Percentiles rank a stretch among this genome's conserved stretches.
These are phyloP conservation scores for Uloborus plumipes DNA, from an alignment of 2,888 invertebrate species.

Conservation along the genomic window DNA sequence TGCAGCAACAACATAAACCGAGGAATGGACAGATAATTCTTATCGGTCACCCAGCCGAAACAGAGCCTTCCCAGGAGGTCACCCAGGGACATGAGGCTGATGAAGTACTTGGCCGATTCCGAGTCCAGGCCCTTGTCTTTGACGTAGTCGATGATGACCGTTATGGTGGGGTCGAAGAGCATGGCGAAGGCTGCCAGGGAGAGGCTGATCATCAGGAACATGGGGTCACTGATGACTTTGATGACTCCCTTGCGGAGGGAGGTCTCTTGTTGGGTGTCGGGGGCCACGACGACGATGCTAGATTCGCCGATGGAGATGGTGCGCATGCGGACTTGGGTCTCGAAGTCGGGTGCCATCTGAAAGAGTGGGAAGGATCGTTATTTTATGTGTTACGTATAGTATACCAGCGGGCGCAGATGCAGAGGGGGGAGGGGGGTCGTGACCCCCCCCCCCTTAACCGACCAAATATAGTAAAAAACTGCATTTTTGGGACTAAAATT, in stretches of 20 bases:
- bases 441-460: too few species aligned
- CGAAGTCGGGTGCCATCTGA: too few species aligned
- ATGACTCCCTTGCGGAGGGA: conserved; percentile 18
- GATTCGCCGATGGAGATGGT: conserved; percentile 36
- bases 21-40: conserved; percentile 25
- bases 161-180: conserved; percentile 37
- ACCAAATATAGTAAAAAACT: too few species aligned
- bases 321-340: conserved; percentile 1
- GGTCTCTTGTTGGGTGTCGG: conserved; percentile 5
- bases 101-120: conserved; percentile 40
- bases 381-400: too few species aligned
- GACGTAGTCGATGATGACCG: conserved; percentile 32
- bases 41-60: conserved; percentile 36
- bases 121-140: conserved; percentile 44
- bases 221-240: conserved; percentile 11
- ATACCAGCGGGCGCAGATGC: too few species aligned
- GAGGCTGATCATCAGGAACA: conserved; percentile 47
- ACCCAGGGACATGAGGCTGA: conserved; percentile 29
- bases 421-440: too few species aligned
- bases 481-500: too few species aligned
- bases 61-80: conserved; percentile 33
- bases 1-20: conserved; percentile 46
- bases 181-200: conserved; percentile 37
- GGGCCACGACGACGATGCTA: conserved; percentile 1
- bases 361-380: too few species aligned